Conservation (phyloP, 2,113 vertebrate species). For the Hipposideros armiger region DNA sequence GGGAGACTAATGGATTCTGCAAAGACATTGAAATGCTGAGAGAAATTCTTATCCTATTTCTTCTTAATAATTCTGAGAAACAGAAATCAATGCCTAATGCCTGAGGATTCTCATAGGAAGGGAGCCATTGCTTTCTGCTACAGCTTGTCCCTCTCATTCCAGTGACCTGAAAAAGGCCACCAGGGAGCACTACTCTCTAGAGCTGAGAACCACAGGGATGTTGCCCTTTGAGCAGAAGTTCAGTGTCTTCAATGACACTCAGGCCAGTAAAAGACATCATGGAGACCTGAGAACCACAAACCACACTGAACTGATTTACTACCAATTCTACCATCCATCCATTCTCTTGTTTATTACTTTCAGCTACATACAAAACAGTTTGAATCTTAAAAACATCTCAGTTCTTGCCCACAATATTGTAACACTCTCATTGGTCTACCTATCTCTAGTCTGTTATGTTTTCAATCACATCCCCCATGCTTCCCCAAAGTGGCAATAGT, state of each 20-base stretch:
- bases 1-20: neutral
- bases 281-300: neutral
- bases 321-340: neutral
- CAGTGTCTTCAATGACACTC: neutral
- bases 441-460: neutral
- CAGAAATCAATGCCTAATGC: neutral
- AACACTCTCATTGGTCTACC: neutral
- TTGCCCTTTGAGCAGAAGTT: neutral
- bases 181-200: neutral
- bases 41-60: neutral
- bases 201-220: neutral
- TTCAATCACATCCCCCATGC: neutral
- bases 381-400: conserved; percentile 6
- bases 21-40: neutral
- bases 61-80: conserved; percentile 40
- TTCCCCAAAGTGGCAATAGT: neutral
- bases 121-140: neutral
- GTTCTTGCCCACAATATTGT: neutral
- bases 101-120: neutral
- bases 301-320: neutral
- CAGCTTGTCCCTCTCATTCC: neutral
- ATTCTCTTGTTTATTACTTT: neutral
- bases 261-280: too few species aligned
- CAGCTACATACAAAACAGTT: neutral
- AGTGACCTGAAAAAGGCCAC: neutral